Evolutionary conservation across 2,888 invertebrate genomes (phyloP).

Genomic region (Synergus umbraculus): DNA sequence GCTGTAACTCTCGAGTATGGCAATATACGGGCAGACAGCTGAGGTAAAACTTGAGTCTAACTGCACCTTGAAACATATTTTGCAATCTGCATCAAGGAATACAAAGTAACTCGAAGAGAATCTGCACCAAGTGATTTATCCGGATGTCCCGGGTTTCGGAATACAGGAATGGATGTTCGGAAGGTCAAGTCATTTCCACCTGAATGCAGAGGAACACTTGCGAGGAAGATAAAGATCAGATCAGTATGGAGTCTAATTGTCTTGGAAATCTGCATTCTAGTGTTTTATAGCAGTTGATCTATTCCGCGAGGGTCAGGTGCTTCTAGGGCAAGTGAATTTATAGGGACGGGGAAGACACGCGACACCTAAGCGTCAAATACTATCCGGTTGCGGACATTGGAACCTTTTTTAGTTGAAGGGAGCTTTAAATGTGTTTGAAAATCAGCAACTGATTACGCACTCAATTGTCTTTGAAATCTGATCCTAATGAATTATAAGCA

Average conservation of each 20-base stretch:
- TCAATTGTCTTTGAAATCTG: neutral
- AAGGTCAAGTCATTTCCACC: too few species aligned
- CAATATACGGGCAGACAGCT: conserved; percentile 1
- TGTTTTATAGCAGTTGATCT: neutral
- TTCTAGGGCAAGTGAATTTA: conserved; percentile 4
- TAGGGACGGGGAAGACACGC: neutral
- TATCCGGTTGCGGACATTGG: too few species aligned
- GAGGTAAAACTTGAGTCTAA: neutral
- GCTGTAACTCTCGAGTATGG: conserved; percentile 22
- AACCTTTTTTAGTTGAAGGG: too few species aligned
- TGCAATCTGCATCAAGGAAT: neutral
- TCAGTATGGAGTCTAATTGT: neutral
- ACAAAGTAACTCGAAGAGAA: neutral
- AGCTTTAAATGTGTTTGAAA: too few species aligned
- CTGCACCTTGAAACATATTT: conserved; percentile 33
- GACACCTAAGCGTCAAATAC: conserved; percentile 28
- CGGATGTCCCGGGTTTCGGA: too few species aligned
- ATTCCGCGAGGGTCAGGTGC: neutral
- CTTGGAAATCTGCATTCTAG: neutral
- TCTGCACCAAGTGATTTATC: neutral
- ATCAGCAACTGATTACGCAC: neutral
- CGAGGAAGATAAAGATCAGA: too few species aligned
- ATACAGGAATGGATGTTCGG: too few species aligned
- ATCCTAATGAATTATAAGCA: neutral
- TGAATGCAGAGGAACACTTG: too few species aligned